These are phyloP conservation scores for Drosophila jambulina DNA, from an alignment of 1,140 invertebrate genomes.

Conservation along the genomic window DNA sequence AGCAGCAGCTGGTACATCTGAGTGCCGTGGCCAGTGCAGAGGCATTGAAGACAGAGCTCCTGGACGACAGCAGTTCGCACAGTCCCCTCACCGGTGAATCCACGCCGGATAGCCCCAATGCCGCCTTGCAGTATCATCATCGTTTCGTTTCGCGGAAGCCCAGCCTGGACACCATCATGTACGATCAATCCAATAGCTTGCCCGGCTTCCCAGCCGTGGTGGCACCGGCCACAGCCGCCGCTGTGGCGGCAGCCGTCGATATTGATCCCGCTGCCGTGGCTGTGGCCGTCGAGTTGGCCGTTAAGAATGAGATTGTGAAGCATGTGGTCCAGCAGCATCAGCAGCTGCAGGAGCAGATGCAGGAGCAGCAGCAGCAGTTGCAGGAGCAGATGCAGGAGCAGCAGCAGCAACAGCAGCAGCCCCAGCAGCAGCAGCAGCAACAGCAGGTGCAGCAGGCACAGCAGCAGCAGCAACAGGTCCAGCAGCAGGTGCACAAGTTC, in stretches of 20 bases:
- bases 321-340: slow-evolving; percentile 77
- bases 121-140: slow-evolving; percentile 66
- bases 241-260: slow-evolving; percentile 53
- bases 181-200: slow-evolving; percentile 76
- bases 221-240: slow-evolving; percentile 58
- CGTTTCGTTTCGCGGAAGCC: slow-evolving; percentile 61
- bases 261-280: slow-evolving; percentile 65
- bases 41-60: slow-evolving; percentile 89
- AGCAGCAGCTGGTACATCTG: slow-evolving; percentile 62
- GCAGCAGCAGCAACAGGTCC: slow-evolving; percentile 58
- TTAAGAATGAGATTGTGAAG: slow-evolving; percentile 86
- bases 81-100: slow-evolving; percentile 85
- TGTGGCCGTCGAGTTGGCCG: slow-evolving; percentile 86
- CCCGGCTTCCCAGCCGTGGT: slow-evolving; percentile 69
- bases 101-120: slow-evolving; percentile 67
- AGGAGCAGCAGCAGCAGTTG: slow-evolving; percentile 85
- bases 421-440: slow-evolving; percentile 60
- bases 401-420: slow-evolving; percentile 32
- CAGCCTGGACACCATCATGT: slow-evolving; percentile 81
- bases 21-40: slow-evolving; percentile 78
- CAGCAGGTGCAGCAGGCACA: slow-evolving; percentile 48
- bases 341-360: slow-evolving; percentile 51
- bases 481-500: slow-evolving; percentile 74
- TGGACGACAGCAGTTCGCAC: slow-evolving; percentile 89
- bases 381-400: slow-evolving; percentile 42